Evolutionary conservation across 2,888 invertebrate genomes (phyloP), one percentile per base, ranked within the genome.

Genomic region (Drosophila aldrichi): DNA sequence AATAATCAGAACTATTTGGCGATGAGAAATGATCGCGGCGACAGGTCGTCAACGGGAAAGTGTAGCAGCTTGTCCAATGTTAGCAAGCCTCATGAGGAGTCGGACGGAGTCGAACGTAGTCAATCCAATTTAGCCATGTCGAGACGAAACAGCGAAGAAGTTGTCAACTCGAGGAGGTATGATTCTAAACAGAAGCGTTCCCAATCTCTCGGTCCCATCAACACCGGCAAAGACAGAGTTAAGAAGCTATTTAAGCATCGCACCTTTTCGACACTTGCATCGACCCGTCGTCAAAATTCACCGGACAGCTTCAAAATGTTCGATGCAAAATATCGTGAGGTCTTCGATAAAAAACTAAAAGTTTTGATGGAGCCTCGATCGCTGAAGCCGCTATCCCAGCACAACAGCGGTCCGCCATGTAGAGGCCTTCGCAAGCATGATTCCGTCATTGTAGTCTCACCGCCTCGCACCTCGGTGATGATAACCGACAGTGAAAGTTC

Each of bases 51-150:
- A 1, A 0, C 3, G 8, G 16, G 8, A 3, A 46, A 25, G 16
- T 25, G 8, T 4, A 16, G 9, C 46, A 48, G 25, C 4, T 2
- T 16, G 3, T 0, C 0, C 9, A 46, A 16, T 25, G 2, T 9
- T 0, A 0, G 1, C 1, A 18, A 9, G 0, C 0, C 3, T 18
- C 49, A 18, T 2, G 1, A 3, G 0, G 10, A 12, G 29, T 18
- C 18, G 12, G 20, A 22, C 20, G 20, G 20, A 22, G 0, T 7
- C 6, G 18, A 3, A n/a, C 9, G n/a, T 3, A 12, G 9, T 12
- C 8, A 0, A 0, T 49, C 49, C 12, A 32, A 49, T 6, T 12
- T 12, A 6, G 0, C 2, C 0, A n/a, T 29, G n/a, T 9, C 9
- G 0, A 22, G 1, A 0, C 22, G 4, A 1, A 0, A 3, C 22